Evolutionary conservation across 2,888 invertebrate species (phyloP).

Genomic region (Thysanoteuthis rhombus): DNA sequence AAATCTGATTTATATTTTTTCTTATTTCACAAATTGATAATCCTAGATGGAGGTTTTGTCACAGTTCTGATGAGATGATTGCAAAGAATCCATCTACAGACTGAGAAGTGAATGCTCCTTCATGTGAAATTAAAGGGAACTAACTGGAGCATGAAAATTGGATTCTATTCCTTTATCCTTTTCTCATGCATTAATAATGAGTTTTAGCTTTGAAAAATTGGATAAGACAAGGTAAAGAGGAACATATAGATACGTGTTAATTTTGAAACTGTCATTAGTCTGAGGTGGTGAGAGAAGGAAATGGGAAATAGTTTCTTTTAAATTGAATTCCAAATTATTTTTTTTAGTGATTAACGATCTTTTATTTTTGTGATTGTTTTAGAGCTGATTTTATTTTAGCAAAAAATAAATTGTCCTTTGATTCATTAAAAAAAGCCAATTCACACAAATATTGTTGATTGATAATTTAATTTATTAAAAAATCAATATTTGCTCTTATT

Average conservation of each 20-base stretch:
- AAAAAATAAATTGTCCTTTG: neutral
- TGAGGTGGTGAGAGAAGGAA: neutral
- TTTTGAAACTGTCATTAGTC: no score
- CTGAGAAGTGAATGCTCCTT: neutral
- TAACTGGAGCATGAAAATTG: neutral
- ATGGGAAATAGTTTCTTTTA: neutral
- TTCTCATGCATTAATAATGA: neutral
- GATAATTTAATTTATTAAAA: slow-evolving; percentile 12
- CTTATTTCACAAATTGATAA: slow-evolving; percentile 1
- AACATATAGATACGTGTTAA: no score
- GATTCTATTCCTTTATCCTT: neutral
- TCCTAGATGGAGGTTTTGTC: no score
- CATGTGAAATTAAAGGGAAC: neutral
- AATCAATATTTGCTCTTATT: slow-evolving; percentile 12
- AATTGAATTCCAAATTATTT: neutral
- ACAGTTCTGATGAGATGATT: neutral
- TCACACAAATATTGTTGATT: neutral
- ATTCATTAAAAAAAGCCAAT: slow-evolving; percentile 1
- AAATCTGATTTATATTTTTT: no score
- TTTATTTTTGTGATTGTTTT: neutral
- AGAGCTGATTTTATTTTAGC: neutral
- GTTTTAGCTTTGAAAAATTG: neutral
- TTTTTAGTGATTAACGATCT: neutral
- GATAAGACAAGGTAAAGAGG: neutral
- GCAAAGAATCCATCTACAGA: neutral